Base-by-base conservation (phyloP, 1,140 invertebrate genomes). In the Paraescarpia echinospica region DNA sequence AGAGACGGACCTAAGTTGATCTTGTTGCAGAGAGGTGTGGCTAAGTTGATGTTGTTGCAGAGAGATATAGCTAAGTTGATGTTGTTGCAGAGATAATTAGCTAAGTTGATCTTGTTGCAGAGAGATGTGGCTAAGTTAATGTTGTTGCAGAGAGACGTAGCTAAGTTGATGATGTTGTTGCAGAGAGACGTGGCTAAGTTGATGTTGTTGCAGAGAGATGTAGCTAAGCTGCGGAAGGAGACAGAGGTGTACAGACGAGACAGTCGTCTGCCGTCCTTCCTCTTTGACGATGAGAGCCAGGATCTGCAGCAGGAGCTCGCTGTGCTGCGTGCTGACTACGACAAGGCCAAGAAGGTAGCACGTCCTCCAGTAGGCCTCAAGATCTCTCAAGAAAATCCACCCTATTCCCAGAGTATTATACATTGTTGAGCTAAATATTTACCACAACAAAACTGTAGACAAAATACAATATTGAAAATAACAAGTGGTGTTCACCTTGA, bases 331-430 rank as follows among this genome's bases (percentile, higher is more conserved):
- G 22, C 8, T 59, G 91, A 91, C 48, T 59, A 35, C 14, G 91
- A 91, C 33, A 91, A 91, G 41, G 91, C 91, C 33, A 91, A 91
- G 41, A 91, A 91, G 34, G 91, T 90, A 14, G 8, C 14, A 14
- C 4, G 4, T 89, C n/a, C n/a, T n/a, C n/a, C n/a, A n/a, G n/a
- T n/a, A n/a, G n/a, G 89, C 4, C 14, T 4, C 89, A 14, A 41
- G 41, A 12, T 6, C 4, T 41, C 12, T 12, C 41, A 6, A 41
- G 12, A 41, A 41, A 6, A 41, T 12, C 12, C 41, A 41, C 4
- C 41, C 4, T 6, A 41, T 89, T 33, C n/a, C 89, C 18, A 18
- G 35, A 34, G 89, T 90, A 90, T 90, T 90, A 90, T 6, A 89
- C 89, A 89, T 33, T 89, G 18, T 33, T 33, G 4, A 34, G 18